Percentiles rank a stretch among this genome's conserved stretches.
Evolutionary conservation across 2,113 vertebrate genomes (phyloP).

Genomic region (Podiceps cristatus): DNA sequence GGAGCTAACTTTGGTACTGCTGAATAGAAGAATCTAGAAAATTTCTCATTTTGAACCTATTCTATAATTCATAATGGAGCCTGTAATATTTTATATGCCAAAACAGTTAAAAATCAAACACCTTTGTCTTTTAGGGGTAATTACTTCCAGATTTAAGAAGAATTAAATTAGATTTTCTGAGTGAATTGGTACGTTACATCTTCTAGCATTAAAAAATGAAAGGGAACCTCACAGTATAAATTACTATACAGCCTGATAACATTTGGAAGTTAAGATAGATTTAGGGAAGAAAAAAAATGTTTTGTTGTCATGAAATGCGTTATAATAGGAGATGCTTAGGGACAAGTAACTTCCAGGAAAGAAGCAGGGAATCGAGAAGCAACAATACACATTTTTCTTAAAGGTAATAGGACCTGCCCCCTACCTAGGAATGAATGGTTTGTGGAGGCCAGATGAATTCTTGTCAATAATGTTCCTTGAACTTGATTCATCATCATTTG

Average conservation of each 20-base stretch:
- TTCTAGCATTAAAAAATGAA: neutral
- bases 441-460: neutral
- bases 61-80: neutral
- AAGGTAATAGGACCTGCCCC: neutral
- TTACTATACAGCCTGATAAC: neutral
- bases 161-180: neutral
- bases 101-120: neutral
- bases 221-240: neutral
- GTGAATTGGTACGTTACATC: neutral
- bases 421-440: neutral
- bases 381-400: neutral
- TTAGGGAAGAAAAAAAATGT: neutral
- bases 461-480: conserved; percentile 1
- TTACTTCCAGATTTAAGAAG: neutral
- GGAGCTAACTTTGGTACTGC: neutral
- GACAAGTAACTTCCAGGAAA: neutral
- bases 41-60: neutral
- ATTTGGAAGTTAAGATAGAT: neutral
- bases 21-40: neutral
- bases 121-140: neutral
- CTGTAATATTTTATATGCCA: neutral
- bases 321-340: neutral
- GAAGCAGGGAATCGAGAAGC: neutral
- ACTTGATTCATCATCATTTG: neutral
- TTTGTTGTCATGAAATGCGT: neutral